A percentile compares a stretch with the other conserved stretches of the same genome.
Evolutionary conservation across 2,113 vertebrate genomes (phyloP).

Genomic region (Antidorcas marsupialis): DNA sequence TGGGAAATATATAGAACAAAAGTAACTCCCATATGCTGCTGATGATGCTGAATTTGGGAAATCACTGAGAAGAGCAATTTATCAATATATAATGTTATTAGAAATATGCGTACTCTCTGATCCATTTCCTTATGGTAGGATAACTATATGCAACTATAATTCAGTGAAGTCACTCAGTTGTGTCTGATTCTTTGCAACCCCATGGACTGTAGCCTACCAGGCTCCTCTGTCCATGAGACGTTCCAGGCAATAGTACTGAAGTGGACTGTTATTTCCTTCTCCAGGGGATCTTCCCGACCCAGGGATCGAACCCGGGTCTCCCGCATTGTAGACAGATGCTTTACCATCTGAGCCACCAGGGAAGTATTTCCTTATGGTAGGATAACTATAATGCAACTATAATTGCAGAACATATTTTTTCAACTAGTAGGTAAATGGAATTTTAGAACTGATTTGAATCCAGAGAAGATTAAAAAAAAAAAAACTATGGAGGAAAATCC

Average conservation of each 20-base stretch:
- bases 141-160: background rate
- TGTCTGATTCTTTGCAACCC: too few species aligned
- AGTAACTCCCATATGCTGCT: background rate
- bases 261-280: too few species aligned
- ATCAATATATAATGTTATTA: background rate
- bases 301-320: too few species aligned
- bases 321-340: too few species aligned
- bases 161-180: background rate
- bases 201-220: too few species aligned
- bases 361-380: background rate
- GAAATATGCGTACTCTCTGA: background rate
- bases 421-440: background rate
- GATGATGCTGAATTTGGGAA: background rate
- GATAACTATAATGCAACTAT: background rate
- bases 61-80: background rate
- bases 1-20: background rate
- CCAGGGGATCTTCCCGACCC: too few species aligned
- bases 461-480: background rate
- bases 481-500: background rate
- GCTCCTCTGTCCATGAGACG: too few species aligned
- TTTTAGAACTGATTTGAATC: background rate
- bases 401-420: background rate
- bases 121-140: background rate
- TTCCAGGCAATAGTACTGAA: too few species aligned
- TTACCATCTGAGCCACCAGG: too few species aligned